Conservation (phyloP, 2,113 vertebrate species). For the Cinclus mexicanus region DNA sequence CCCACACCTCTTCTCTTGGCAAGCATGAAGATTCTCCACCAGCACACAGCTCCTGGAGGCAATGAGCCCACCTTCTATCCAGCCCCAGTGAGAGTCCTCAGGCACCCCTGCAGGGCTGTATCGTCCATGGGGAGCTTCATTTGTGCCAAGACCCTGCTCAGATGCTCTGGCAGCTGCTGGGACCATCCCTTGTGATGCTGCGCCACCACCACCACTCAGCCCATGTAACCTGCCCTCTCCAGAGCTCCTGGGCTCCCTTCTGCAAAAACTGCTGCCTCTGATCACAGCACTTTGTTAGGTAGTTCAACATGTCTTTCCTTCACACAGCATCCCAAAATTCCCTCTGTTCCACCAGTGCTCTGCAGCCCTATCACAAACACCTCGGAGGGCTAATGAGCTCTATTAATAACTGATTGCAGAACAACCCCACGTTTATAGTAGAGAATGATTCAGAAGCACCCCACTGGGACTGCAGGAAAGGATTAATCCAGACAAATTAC, state of each 20-base stretch:
- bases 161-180: not conserved
- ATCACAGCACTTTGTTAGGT: not conserved
- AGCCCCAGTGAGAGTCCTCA: accelerated
- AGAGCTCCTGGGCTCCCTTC: not conserved
- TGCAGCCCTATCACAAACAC: not conserved
- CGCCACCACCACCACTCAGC: not conserved
- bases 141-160: not conserved
- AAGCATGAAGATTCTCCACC: not conserved
- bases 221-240: accelerated
- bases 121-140: not conserved
- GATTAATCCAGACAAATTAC: not conserved
- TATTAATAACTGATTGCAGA: not conserved
- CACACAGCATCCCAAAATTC: not conserved
- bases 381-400: not conserved
- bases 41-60: not conserved
- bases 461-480: not conserved
- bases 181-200: not conserved
- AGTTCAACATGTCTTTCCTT: not conserved
- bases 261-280: not conserved
- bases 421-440: not conserved
- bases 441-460: not conserved
- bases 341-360: not conserved
- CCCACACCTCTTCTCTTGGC: not conserved
- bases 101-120: not conserved
- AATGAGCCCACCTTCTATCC: not conserved